Percentiles rank a stretch among this genome's conserved stretches.
phyloP scores from a whole-genome alignment of 2,888 invertebrate genomes.

The Nemurella pictetii region DNA sequence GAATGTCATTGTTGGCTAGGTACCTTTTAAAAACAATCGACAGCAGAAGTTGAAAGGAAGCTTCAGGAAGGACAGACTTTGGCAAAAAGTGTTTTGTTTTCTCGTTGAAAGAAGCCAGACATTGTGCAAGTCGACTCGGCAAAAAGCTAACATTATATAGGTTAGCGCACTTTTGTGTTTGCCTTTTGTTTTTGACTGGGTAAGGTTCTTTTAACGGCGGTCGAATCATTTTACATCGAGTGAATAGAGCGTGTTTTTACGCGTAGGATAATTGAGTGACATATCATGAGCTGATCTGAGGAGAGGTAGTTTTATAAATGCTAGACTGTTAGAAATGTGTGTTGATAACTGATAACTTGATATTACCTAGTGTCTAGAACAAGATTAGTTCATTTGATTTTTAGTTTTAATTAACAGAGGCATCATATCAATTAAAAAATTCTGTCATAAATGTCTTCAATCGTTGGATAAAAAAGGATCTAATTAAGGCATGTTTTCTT shows the following conservation, averaged over 20 bases:
- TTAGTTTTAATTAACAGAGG: background rate
- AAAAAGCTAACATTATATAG: background rate
- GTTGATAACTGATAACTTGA: background rate
- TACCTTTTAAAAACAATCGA: background rate
- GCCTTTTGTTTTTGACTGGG: background rate
- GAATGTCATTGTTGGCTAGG: background rate
- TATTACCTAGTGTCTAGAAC: background rate
- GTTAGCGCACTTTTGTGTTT: background rate
- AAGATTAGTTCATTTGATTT: background rate
- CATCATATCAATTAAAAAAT: slow-evolving; percentile 19
- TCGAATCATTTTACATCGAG: background rate
- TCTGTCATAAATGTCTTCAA: background rate
- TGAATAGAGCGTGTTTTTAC: background rate
- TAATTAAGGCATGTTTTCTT: slow-evolving; percentile 11
- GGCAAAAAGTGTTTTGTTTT: background rate
- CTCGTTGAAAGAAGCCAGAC: background rate
- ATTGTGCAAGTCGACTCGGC: background rate
- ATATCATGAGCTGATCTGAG: slow-evolving; percentile 27
- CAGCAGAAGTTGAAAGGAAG: background rate
- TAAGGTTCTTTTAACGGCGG: background rate
- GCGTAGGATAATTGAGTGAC: slow-evolving; percentile 15
- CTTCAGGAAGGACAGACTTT: background rate
- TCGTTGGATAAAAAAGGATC: background rate
- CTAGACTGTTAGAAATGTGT: background rate
- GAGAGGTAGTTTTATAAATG: slow-evolving; percentile 13